Percentiles rank a stretch among this genome's conserved stretches.
Conservation (phyloP, 2,113 vertebrate species). For the Heptranchias perlo region DNA sequence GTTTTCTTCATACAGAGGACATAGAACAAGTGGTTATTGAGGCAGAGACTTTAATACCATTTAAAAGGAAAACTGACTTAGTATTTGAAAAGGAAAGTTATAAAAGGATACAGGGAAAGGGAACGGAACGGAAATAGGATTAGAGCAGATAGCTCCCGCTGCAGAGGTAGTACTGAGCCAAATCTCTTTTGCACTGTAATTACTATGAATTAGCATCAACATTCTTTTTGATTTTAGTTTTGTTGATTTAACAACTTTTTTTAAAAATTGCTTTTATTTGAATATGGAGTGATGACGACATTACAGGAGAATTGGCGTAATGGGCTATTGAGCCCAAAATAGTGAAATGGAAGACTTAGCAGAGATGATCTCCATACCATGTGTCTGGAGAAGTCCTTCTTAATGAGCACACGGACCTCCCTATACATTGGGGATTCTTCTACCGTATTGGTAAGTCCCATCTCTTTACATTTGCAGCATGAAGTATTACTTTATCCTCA, state of each 20-base stretch:
- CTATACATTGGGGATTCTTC: too few relatives aligned
- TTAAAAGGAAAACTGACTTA: not conserved
- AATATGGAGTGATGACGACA: not conserved
- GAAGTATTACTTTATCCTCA: too few relatives aligned
- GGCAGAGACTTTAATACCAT: not conserved
- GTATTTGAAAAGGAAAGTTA: not conserved
- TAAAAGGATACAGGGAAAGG: not conserved
- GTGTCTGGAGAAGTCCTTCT: not conserved
- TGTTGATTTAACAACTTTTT: not conserved
- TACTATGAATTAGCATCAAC: not conserved
- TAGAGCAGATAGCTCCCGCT: too few relatives aligned
- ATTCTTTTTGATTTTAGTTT: not conserved
- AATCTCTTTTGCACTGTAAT: not conserved
- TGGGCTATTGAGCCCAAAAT: not conserved
- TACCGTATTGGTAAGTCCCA: too few relatives aligned
- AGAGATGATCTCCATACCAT: not conserved
- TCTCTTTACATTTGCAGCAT: too few relatives aligned
- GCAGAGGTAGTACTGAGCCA: too few relatives aligned
- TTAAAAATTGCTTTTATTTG: not conserved
- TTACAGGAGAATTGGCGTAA: not conserved
- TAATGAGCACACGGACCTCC: not conserved
- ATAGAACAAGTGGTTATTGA: not conserved
- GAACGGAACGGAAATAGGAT: not conserved
- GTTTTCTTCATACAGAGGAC: not conserved
- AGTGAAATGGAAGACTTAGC: not conserved